Evolutionary conservation across 2,888 invertebrate species (phyloP), one percentile per base, ranked within the genome.

Genomic region (Caenorhabditis sp.): DNA sequence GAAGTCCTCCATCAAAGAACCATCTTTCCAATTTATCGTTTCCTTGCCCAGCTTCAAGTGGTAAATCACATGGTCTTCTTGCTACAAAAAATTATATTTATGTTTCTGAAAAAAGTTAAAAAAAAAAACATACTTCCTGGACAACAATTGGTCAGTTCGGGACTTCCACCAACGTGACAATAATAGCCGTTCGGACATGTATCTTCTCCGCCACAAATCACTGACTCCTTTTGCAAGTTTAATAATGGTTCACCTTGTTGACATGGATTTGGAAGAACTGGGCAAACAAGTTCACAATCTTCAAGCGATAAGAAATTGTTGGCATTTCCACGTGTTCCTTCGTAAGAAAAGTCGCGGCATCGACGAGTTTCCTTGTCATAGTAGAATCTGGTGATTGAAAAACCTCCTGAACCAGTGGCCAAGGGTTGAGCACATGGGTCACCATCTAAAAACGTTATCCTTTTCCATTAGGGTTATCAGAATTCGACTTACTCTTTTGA

Each of bases 101-200:
- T 17, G 31, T 57, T 31, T 23, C 50, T 1, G 19, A 36, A 23
- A 17, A 51, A 31, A 58, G 26, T 49, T 27, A 51, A 61, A 51
- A 19, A 23, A 17, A 21, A n/a, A 55, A 19, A 51, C 84, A 76
- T 57, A 86, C 84, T 82, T 77, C 85, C 84, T 49, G 86, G 86
- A 75, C 87, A 87, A 65, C 87, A 87, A 67, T 86, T 87, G 43
- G 87, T 87, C 10, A 83, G 84, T 64, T 83, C 83, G 8, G 85
- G 86, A 12, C 82, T 76, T 24, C 78, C 81, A 37, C 87, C 87
- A 17, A 86, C 83, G 61, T 87, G 87, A 64, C 87, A 87, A 78
- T 81, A 87, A 71, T 81, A 87, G 54, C 86, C 84, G 43, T 75
- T 63, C 14, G 81, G 74, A 58, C 84, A 83, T 10, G 78, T 80